Base-by-base conservation (phyloP, 2,797 vertebrate genomes). In the Chrosomus eos region DNA sequence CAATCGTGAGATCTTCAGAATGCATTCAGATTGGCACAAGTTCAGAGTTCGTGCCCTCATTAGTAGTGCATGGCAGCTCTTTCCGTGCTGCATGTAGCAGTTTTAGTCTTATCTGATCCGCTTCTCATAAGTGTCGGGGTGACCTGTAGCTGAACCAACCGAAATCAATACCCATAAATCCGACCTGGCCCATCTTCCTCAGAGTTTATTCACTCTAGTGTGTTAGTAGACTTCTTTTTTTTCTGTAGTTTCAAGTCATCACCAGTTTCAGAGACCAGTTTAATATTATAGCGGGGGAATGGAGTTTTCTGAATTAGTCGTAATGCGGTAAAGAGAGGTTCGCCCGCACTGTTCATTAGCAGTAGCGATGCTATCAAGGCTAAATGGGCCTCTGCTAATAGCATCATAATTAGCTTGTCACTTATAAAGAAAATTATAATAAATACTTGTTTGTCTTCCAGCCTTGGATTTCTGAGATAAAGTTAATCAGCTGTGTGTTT, bases 331-430 rank as follows among this genome's bases (percentile, higher is more conserved):
- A 21, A 64, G 75, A 89, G 92, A 90, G 40, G 40, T 81, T 89
- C 58, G 36, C 73, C 62, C 48, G 73, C 71, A 90, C 86, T 87
- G 91, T 91, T 93, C 89, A 92, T 94, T 92, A 92, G 87, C 87
- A 89, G 79, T 88, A 81, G 91, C 91, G 85, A 85, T 87, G 91
- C 72, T 91, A 75, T 91, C 92, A 91, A 87, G 92, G 90, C 92
- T 92, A 92, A 91, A 85, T 85, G 72, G n/a, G 64, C 83, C 83
- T 85, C 86, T 84, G 81, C 80, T 88, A 94, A 93, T 90, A 88
- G 60, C 74, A 23, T 83, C 89, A 85, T 92, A 94, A 93, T 94
- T 94, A 93, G 85, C 86, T 91, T 91, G 81, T 92, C 88, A 89
- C 72, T 91, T 89, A 55, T 89, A 91, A 89, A 83, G 80, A 87